phyloP scores from a whole-genome alignment of 2,888 invertebrate genomes.

The Aphodius sticticus region DNA sequence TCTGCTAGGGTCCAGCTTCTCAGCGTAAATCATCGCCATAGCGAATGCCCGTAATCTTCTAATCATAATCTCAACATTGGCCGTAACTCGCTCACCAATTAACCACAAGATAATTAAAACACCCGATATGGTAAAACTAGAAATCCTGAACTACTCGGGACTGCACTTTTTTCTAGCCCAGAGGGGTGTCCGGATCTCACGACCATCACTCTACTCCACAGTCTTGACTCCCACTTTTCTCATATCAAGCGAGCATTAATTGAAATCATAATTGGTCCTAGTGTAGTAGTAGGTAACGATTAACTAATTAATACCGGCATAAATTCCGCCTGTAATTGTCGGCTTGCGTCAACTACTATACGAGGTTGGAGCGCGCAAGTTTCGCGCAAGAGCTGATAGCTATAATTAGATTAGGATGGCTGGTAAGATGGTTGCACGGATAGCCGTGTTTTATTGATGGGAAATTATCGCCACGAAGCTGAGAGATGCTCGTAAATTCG shows the following conservation, averaged over 20 bases:
- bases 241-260: conserved; percentile 22
- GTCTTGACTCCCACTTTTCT: conserved; percentile 4
- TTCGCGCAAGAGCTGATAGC: neutral
- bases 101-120: conserved; percentile 19
- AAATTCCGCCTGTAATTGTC: conserved; percentile 30
- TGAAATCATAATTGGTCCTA: conserved; percentile 22
- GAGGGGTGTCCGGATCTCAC: neutral
- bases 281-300: conserved; percentile 26
- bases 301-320: conserved; percentile 30
- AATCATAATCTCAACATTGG: neutral
- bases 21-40: neutral
- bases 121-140: conserved; percentile 22
- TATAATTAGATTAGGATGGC: neutral
- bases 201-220: neutral
- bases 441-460: neutral
- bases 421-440: neutral
- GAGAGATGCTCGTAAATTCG: neutral
- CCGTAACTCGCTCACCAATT: conserved; percentile 10
- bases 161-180: neutral
- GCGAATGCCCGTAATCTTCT: neutral
- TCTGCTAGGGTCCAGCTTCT: neutral
- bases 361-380: neutral
- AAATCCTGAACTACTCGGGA: neutral
- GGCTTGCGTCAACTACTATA: neutral
- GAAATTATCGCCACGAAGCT: neutral